Conservation (phyloP, 2,888 invertebrate genomes). For the Caradrina clavipalpis region DNA sequence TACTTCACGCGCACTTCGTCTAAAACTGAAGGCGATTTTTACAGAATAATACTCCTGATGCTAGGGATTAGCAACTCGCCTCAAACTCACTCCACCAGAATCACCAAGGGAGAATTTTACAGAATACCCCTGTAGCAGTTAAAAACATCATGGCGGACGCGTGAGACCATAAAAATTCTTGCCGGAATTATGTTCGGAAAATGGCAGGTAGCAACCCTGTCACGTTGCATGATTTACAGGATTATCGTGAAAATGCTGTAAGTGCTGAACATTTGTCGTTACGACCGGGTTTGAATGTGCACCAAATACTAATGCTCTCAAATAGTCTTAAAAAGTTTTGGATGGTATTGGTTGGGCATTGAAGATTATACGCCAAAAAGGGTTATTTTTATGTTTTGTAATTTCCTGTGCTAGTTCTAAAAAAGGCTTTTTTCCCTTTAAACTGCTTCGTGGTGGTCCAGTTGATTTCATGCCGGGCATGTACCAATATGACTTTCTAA, state of each 20-base stretch:
- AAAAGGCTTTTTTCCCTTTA: no score
- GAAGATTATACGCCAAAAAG: background rate
- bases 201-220: constrained; percentile 32
- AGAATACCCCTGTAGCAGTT: background rate
- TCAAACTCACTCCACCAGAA: no score
- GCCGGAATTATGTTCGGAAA: constrained; percentile 15
- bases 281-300: constrained; percentile 11
- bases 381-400: no score
- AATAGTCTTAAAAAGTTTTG: background rate
- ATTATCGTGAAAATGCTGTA: constrained; percentile 23
- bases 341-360: background rate
- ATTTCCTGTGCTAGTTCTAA: no score
- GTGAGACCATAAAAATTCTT: constrained; percentile 35
- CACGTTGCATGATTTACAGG: constrained; percentile 34
- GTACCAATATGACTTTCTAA: no score
- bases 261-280: constrained; percentile 21
- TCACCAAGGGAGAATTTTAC: no score
- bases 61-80: no score
- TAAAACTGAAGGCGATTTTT: no score
- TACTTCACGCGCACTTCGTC: no score
- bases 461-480: no score
- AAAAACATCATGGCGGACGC: background rate
- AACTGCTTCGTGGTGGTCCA: no score
- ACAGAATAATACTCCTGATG: no score
- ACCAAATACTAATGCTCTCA: constrained; percentile 14